Percentiles rank a stretch among this genome's conserved stretches.
phyloP scores from a whole-genome alignment of 92 coral and sea anemone genomes.

The Porites rus region DNA sequence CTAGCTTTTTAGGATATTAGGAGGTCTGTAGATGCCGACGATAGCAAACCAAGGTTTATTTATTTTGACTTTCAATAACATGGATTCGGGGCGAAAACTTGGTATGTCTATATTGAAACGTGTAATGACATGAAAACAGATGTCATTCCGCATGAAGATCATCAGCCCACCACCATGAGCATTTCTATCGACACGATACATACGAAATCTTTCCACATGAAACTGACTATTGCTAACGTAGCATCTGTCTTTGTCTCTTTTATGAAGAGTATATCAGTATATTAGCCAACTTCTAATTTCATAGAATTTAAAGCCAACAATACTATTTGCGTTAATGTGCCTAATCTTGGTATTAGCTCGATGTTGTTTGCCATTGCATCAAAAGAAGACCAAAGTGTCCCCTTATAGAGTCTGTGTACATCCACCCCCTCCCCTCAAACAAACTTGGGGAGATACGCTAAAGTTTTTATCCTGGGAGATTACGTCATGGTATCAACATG shows the following conservation, averaged over 20 bases:
- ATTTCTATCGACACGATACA: slow-evolving; percentile 42
- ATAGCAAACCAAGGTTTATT: slow-evolving; percentile 21
- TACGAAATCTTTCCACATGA: slow-evolving; percentile 34
- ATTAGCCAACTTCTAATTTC: slow-evolving; percentile 33
- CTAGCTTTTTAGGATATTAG: slow-evolving; percentile 22
- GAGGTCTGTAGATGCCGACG: slow-evolving; percentile 52
- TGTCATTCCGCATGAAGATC: slow-evolving; percentile 50
- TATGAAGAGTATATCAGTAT: slow-evolving; percentile 23
- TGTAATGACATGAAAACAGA: slow-evolving; percentile 29
- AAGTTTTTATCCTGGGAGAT: too few species aligned
- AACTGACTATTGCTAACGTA: slow-evolving; percentile 21
- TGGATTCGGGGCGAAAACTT: slow-evolving; percentile 32
- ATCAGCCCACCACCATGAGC: slow-evolving; percentile 53
- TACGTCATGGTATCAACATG: too few species aligned
- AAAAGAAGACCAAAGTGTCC: slow-evolving; percentile 1
- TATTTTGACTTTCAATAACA: slow-evolving; percentile 41
- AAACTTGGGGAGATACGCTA: too few species aligned
- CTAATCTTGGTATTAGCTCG: slow-evolving; percentile 34
- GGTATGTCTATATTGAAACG: slow-evolving; percentile 16
- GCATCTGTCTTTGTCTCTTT: slow-evolving; percentile 52
- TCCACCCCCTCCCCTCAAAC: too few species aligned
- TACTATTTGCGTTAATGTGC: slow-evolving; percentile 46
- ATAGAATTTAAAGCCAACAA: slow-evolving; percentile 31
- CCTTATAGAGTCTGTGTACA: too few species aligned
- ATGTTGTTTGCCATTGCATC: slow-evolving; percentile 23